These are phyloP conservation scores for Chrysocyon brachyurus DNA, from an alignment of 2,797 vertebrate genomes.

Conservation along the genomic window DNA sequence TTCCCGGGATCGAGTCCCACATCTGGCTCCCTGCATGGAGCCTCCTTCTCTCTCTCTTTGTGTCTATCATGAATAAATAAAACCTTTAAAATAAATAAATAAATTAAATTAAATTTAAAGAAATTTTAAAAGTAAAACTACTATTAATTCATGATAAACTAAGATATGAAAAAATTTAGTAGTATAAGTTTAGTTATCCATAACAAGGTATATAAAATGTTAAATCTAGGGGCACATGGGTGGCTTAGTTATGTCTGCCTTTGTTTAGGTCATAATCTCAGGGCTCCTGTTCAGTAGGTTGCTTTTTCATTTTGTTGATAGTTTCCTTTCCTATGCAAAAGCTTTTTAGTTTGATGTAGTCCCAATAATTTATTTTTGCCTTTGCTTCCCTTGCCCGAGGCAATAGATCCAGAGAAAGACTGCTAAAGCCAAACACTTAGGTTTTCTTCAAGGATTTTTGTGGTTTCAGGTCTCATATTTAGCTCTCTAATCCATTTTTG, in stretches of 20 bases:
- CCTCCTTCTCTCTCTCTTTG: too few relatives aligned
- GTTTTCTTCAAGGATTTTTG: background rate
- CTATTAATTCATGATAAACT: background rate
- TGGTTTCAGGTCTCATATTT: background rate
- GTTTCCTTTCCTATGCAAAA: background rate
- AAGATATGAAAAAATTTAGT: background rate
- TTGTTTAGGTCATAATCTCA: too few relatives aligned
- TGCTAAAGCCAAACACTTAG: background rate
- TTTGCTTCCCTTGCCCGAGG: background rate
- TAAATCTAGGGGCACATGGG: background rate
- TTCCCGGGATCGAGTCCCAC: too few relatives aligned
- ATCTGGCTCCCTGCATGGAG: too few relatives aligned
- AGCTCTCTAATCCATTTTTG: background rate
- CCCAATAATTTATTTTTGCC: background rate
- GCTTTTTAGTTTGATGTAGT: background rate
- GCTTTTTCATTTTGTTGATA: background rate
- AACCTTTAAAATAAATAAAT: too few relatives aligned
- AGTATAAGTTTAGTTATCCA: conserved; percentile 4
- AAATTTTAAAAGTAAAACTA: background rate
- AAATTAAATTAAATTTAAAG: conserved; percentile 46
- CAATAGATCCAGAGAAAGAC: background rate
- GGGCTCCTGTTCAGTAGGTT: background rate
- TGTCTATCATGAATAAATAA: too few relatives aligned
- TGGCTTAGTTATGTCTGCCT: too few relatives aligned
- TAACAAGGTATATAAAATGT: background rate